These are phyloP conservation scores for Peromyscus californicus DNA, from an alignment of 2,113 vertebrate species.

Conservation along the genomic window DNA sequence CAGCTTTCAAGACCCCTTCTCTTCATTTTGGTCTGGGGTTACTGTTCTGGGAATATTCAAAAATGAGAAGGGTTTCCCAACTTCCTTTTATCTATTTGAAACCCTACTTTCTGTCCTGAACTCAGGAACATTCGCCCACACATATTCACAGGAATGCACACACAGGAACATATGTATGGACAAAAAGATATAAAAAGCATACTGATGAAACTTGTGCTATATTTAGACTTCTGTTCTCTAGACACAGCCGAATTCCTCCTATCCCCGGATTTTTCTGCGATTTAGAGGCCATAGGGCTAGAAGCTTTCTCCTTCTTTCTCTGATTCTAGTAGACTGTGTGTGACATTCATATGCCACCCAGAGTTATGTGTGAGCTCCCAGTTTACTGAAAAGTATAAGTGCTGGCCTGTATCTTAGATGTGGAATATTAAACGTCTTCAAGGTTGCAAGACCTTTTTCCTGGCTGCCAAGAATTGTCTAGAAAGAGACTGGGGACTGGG, in stretches of 20 bases:
- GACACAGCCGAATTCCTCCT: background rate
- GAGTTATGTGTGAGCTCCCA: background rate
- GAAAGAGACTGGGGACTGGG: background rate
- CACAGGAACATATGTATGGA: background rate
- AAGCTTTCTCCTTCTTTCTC: background rate
- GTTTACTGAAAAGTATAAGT: background rate
- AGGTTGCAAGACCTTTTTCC: conserved; percentile 56
- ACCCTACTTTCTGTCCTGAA: background rate
- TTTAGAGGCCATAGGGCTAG: background rate
- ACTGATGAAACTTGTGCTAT: background rate
- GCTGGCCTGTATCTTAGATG: background rate
- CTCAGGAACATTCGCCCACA: background rate
- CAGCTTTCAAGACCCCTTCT: background rate
- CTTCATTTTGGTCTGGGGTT: background rate
- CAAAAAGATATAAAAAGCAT: background rate
- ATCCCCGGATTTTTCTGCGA: conserved; percentile 13
- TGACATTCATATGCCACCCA: background rate
- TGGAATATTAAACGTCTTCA: conserved; percentile 38
- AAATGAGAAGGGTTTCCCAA: conserved; percentile 66
- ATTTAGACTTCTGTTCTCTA: conserved; percentile 59
- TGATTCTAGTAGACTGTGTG: background rate
- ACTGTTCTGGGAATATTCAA: background rate
- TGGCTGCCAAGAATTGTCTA: background rate
- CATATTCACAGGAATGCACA: background rate
- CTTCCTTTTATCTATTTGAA: background rate